Evolutionary conservation across 2,888 invertebrate genomes (phyloP), one percentile per base, ranked within the genome.

Genomic region (Ophion slaviceki): DNA sequence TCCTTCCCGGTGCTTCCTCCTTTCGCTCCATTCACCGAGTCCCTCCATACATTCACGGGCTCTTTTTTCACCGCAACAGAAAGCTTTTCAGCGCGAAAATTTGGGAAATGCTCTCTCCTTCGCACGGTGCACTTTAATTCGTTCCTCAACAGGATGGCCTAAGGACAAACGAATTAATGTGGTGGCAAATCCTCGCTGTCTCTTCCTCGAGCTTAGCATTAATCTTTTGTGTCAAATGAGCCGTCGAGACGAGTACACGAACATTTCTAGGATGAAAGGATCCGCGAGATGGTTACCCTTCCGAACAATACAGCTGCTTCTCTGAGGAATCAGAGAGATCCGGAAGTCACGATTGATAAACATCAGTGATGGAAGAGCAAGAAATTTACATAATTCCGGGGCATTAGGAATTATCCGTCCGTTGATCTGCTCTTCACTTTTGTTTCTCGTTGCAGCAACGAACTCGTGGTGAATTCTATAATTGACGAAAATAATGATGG

Each of bases 51-150:
- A 66, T 78, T 61, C 40, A 28, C 59, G 24, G n/a, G 11, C 28
- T 61, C 61, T 59, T 61, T 53, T 62, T 61, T 17, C 61, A 24
- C 70, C 47, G 45, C 20, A 40, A 5, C 20, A 36, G 11, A 45
- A 78, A 78, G 61, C 78, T 70, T 70, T 70, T 45, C 8, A 70
- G 61, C 32, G 36, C 20, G 66, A 47, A 59, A 59, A 61, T 70
- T 78, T 47, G 2, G n/a, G 53, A 61, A 70, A 78, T 32, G 59
- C 40, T 59, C 77, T 45, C 47, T 68, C 24, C 45, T 78, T 57
- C 32, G 47, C 4, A 17, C 28, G 24, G 24, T 14, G 47, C 28
- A 5, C 24, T 61, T 62, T 45, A 3, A 62, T 62, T 36, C 32
- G 57, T 71, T 71, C n/a, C 10, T 10, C 57, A 71, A 57, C 59